phyloP scores from a whole-genome alignment of 2,113 vertebrate genomes.

The Smithornis capensis region DNA sequence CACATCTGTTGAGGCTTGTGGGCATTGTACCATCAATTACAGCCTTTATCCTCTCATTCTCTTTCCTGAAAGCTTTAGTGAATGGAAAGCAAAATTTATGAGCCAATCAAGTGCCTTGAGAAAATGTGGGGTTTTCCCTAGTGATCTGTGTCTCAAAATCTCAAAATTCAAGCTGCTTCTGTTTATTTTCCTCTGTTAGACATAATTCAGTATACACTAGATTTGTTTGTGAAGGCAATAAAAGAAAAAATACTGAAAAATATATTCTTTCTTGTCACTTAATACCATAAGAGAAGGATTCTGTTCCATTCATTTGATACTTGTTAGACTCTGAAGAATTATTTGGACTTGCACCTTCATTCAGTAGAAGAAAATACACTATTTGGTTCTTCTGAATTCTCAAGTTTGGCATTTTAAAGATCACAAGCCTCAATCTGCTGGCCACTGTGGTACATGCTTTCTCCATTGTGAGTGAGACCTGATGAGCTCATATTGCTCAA shows the following conservation, averaged over 20 bases:
- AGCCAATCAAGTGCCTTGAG: conserved; percentile 33
- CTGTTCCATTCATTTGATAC: not conserved
- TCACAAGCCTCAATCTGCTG: not conserved
- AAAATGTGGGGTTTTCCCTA: conserved; percentile 19
- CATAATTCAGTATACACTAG: not conserved
- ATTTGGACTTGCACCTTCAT: not conserved
- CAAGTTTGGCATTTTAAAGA: not conserved
- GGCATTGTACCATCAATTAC: conserved; percentile 76
- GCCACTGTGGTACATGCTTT: not conserved
- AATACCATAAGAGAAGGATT: not conserved
- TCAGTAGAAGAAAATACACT: not conserved
- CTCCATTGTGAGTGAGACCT: not conserved
- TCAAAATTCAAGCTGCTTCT: conserved; percentile 26
- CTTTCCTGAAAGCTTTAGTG: conserved; percentile 63
- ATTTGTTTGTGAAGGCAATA: not conserved
- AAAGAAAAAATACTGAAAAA: not conserved
- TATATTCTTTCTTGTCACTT: not conserved
- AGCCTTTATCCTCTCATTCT: conserved; percentile 67
- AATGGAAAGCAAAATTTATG: conserved; percentile 54
- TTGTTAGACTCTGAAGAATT: not conserved
- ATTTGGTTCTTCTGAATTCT: not conserved
- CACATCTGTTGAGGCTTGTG: conserved; percentile 81
- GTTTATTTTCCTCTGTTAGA: conserved; percentile 1
- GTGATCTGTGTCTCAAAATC: conserved; percentile 5
- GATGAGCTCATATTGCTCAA: not conserved